Evolutionary conservation across 2,888 invertebrate species (phyloP), one percentile per base, ranked within the genome.

Genomic region (Acrocyrtus sp.): DNA sequence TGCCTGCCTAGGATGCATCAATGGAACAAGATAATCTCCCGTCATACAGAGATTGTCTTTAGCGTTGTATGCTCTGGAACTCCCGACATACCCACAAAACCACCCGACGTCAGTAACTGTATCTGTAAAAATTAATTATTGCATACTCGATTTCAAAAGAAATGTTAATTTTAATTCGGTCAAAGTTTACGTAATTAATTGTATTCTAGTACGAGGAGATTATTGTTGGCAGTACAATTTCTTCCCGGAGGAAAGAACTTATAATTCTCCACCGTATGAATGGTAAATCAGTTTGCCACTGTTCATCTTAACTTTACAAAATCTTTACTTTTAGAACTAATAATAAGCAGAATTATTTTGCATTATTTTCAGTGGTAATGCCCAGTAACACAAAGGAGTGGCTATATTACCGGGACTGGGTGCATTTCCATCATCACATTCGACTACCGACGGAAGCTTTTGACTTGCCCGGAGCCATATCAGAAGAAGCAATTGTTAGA

Each of bases 321-420:
- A 34, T 34, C 6, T 34, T 34, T 12, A 34, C 5, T 34, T 43
- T 1, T 21, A 1, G 8, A 43, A 54, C 29, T 10, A 17, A 54
- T 10, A 22, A 24, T 43, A 54, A 54, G n/a, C n/a, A n/a, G n/a
- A n/a, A n/a, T n/a, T n/a, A n/a, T n/a, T n/a, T n/a, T n/a, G n/a
- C n/a, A n/a, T 58, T 43, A 4, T 10, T 26, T 26, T n/a, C 29
- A 68, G 66, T 43, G 12, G 27, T 41, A 1, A 43, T 68, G 0
- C 72, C 72, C 1, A 29, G 45, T n/a, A 65, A 72, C 22, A 72
- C 72, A 5, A 72, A 58, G 26, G 58, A 58, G 26, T 72, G 72
- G 72, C 51, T 72, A n/a, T 51, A 53, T 24, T 51, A 51, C 26
- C 65, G 72, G 4, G 65, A 65, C 6, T 72, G 72, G 72, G 15